Evolutionary conservation across 2,888 invertebrate species (phyloP).

Genomic region (Mesorhabditis spiculigera): DNA sequence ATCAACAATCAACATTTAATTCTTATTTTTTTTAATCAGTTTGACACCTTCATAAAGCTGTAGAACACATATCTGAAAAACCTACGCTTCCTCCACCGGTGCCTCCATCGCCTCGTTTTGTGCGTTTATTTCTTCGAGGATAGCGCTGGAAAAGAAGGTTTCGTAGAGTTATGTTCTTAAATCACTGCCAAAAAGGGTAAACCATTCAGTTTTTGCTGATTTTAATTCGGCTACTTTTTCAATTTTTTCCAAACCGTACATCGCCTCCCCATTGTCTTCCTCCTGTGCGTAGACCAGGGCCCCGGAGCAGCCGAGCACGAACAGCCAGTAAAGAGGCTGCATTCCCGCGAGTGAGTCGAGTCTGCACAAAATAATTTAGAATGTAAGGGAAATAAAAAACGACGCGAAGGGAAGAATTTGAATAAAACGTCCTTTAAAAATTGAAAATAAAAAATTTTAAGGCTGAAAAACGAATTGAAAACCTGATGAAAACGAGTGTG

Average conservation of each 20-base stretch:
- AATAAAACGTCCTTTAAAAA: too few relatives aligned
- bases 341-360: neutral
- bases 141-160: neutral
- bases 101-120: neutral
- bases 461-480: too few relatives aligned
- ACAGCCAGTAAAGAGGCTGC: slow-evolving; percentile 5
- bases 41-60: too few relatives aligned
- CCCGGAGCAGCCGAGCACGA: neutral
- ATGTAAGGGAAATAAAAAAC: neutral
- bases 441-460: too few relatives aligned
- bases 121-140: slow-evolving; percentile 1
- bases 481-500: too few relatives aligned
- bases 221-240: neutral
- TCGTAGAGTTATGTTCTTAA: too few relatives aligned
- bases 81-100: neutral
- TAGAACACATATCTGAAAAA: neutral
- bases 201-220: neutral
- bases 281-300: neutral
- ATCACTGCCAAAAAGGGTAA: too few relatives aligned
- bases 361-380: neutral
- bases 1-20: neutral
- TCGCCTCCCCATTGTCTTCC: slow-evolving; percentile 2
- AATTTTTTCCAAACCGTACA: neutral
- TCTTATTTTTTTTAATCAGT: neutral
- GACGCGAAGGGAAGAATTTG: too few relatives aligned